These are phyloP conservation scores for Callyntrura sp. DNA, from an alignment of 2,888 invertebrate genomes.

Conservation along the genomic window DNA sequence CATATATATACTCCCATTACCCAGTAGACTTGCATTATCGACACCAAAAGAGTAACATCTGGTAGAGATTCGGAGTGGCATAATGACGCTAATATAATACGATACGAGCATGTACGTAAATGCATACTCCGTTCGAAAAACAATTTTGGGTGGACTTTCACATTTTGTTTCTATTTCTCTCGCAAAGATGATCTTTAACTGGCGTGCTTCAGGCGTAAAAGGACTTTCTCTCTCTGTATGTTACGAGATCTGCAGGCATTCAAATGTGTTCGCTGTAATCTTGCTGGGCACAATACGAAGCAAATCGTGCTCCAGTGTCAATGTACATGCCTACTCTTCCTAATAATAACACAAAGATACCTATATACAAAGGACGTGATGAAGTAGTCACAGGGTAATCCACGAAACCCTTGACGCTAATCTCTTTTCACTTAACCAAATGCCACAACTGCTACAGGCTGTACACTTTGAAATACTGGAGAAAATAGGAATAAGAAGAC, in stretches of 20 bases:
- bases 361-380: constrained; percentile 48
- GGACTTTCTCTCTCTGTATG: not conserved
- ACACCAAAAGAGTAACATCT: constrained; percentile 18
- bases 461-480: constrained; percentile 15
- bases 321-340: not conserved
- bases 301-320: too few species aligned
- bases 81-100: constrained; percentile 44
- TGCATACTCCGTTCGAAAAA: constrained; percentile 2
- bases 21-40: not conserved
- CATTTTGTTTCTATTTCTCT: constrained; percentile 19
- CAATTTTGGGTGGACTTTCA: constrained; percentile 22
- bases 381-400: constrained; percentile 56
- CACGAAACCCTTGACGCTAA: constrained; percentile 70
- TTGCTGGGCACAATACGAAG: too few species aligned
- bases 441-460: constrained; percentile 66
- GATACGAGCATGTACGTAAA: not conserved
- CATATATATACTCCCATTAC: not conserved
- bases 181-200: not conserved
- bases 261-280: not conserved
- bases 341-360: too few species aligned
- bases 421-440: constrained; percentile 71
- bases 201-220: not conserved
- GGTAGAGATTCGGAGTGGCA: constrained; percentile 8
- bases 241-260: not conserved
- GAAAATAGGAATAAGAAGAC: constrained; percentile 12